Evolutionary conservation across 2,888 invertebrate genomes (phyloP), one percentile per base, ranked within the genome.

Genomic region (Laspeyria flexula): DNA sequence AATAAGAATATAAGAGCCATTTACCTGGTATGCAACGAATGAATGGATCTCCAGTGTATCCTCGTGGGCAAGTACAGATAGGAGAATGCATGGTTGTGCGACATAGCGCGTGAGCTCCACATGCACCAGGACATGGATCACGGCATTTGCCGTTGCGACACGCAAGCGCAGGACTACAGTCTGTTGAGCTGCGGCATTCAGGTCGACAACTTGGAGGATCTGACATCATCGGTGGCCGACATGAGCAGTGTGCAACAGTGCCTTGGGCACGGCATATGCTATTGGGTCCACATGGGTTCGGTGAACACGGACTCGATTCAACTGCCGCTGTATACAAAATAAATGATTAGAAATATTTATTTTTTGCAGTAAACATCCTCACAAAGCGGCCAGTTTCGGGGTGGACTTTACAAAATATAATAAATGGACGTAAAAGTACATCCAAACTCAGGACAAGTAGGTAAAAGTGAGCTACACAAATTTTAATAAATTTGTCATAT

Each of bases 141-240:
- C 92, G 91, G 73, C 96, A 96, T 68, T 94, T 95, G 55, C 93
- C 93, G 63, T 93, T 92, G 13, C 95, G 93, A 75, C 96, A 96
- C 10, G 95, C 94, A 48, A 93, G 93, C 45, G 94, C 93, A 18
- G 91, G 90, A 0, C 94, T 86, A 71, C 96, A 96, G 52, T 95
- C 95, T 5, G 92, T 90, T 78, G 96, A 96, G 45, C 94, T 92
- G 9, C 94, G 93, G 77, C 96, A 96, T 81, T 96, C 96, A 0
- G 96, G 96, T 58, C 95, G 92, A 77, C 97, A 97, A 59, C 94
- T 94, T 3, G 96, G 96, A 23, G 97, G 96, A n/a, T 93, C 93
- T 21, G 95, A 95, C 39, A 93, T 90, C 81, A 94, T 96, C 33
- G 94, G 93, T 1, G 94, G 93, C 10, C 95, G 90, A 71, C 96